Evolutionary conservation across 2,113 vertebrate species (phyloP).

Genomic region (Lophius piscatorius): DNA sequence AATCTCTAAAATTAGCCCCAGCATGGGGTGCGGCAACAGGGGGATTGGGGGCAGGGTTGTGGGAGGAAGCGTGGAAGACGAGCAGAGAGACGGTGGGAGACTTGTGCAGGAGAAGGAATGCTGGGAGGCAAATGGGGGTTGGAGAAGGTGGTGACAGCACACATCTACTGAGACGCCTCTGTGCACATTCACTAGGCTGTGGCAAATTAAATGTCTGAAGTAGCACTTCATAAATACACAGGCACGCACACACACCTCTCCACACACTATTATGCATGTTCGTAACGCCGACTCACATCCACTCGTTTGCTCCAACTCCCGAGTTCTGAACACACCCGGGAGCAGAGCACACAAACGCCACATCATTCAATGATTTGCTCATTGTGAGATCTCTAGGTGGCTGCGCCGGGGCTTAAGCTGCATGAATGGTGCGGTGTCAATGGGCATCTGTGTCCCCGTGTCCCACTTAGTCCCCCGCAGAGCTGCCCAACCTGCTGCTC

Average conservation of each 20-base stretch:
- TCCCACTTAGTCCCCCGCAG: slow-evolving; percentile 74
- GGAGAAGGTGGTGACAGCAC: slow-evolving; percentile 68
- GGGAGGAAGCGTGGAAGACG: slow-evolving; percentile 37
- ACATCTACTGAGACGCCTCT: slow-evolving; percentile 68
- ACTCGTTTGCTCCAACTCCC: slow-evolving; percentile 25
- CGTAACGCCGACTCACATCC: slow-evolving; percentile 49
- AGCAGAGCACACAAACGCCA: slow-evolving; percentile 17
- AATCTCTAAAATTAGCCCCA: slow-evolving; percentile 73
- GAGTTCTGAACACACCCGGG: slow-evolving; percentile 3
- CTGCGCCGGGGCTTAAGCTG: slow-evolving; percentile 52
- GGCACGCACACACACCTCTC: slow-evolving; percentile 48
- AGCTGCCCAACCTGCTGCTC: slow-evolving; percentile 69
- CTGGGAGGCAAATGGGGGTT: slow-evolving; percentile 43
- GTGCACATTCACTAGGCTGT: slow-evolving; percentile 73
- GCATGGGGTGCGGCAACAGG: slow-evolving; percentile 54
- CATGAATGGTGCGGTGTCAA: slow-evolving; percentile 65
- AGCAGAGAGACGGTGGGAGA: slow-evolving; percentile 45
- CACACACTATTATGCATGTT: slow-evolving; percentile 57
- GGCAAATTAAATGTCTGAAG: slow-evolving; percentile 75
- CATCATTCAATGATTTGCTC: slow-evolving; percentile 57
- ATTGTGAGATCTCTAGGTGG: slow-evolving; percentile 50
- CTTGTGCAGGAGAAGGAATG: slow-evolving; percentile 49
- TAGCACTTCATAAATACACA: slow-evolving; percentile 70
- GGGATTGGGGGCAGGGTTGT: slow-evolving; percentile 29
- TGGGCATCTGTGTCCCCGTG: slow-evolving; percentile 75